Evolutionary conservation across 2,888 invertebrate genomes (phyloP).

Genomic region (Anthophora plumipes): DNA sequence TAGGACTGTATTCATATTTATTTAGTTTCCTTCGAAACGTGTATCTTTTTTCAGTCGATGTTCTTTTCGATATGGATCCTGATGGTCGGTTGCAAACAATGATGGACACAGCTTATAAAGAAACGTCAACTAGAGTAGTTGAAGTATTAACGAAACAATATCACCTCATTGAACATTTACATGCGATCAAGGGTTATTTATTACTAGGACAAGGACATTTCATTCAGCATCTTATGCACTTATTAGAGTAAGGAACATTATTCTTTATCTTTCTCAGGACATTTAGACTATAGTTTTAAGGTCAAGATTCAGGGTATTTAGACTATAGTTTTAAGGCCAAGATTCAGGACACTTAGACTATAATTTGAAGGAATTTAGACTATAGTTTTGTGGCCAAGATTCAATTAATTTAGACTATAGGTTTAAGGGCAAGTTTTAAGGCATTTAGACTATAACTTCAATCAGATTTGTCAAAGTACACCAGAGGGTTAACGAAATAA

Average conservation of each 20-base stretch:
- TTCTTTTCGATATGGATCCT: conserved; percentile 89
- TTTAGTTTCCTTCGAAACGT: background rate
- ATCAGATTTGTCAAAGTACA: too few relatives aligned
- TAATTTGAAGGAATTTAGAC: too few relatives aligned
- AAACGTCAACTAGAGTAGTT: conserved; percentile 94
- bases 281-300: too few relatives aligned
- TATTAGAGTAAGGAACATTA: conserved; percentile 90
- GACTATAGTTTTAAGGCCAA: too few relatives aligned
- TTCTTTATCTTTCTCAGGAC: background rate
- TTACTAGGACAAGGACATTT: conserved; percentile 98
- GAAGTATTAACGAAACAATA: conserved; percentile 94
- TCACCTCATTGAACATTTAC: conserved; percentile 95
- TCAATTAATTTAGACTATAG: too few relatives aligned
- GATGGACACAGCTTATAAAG: conserved; percentile 93
- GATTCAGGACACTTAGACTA: too few relatives aligned
- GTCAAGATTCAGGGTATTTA: too few relatives aligned
- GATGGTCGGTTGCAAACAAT: conserved; percentile 92
- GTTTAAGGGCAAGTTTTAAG: too few relatives aligned
- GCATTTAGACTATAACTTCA: too few relatives aligned
- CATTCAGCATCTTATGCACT: conserved; percentile 96
- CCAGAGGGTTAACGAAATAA: too few relatives aligned
- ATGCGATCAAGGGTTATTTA: conserved; percentile 95
- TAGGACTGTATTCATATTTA: too few relatives aligned
- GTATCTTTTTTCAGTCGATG: conserved; percentile 85
- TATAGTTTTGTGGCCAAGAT: too few relatives aligned